Base-by-base conservation (phyloP, 2,888 invertebrate species). In the Drosophila quinaria region DNA sequence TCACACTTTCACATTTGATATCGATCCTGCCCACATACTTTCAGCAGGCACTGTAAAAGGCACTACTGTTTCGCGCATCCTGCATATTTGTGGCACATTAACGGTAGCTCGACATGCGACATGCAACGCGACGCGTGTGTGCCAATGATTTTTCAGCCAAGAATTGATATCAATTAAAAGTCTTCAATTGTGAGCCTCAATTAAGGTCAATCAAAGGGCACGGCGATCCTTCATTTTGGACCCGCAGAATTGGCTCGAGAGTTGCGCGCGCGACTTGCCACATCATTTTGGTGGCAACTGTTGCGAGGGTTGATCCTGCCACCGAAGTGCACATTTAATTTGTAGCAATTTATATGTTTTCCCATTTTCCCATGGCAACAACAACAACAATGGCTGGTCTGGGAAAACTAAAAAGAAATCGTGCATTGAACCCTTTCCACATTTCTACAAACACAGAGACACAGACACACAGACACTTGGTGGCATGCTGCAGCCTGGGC, bases 361-460 rank as follows among this genome's bases (percentile, higher is more conserved):
- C n/a, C n/a, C 59, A 74, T 59, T 87, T 88, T 83, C 80, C 83
- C 89, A 81, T 70, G 80, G 75, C 77, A 70, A 70, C 70, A 52
- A 61, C 33, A 22, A 42, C 25, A 25, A 25, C 25, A 22, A 22
- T 13, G 41, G 44, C 54, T 61, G 54, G 41, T 35, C 54, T 61
- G 54, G 51, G 47, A 56, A 62, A 62, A 47, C n/a, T 44, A 25
- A 52, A 78, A 74, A 75, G 65, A 90, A 90, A 90, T 87, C 89
- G 89, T 84, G 72, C 89, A 76, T 67, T 89, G 89, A 89, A 90
- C 89, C 88, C 88, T 83, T 84, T 80, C 65, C 64, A 50, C 71
- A 64, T 33, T 56, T 61, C 67, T 60, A 51, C 61, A 55, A 62
- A 54, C 46, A 56, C 55, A 58, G 39, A 11, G 37, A 59, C 35